Evolutionary conservation across 2,797 vertebrate genomes (phyloP), one percentile per base, ranked within the genome.

Genomic region (Lithobates pipiens): DNA sequence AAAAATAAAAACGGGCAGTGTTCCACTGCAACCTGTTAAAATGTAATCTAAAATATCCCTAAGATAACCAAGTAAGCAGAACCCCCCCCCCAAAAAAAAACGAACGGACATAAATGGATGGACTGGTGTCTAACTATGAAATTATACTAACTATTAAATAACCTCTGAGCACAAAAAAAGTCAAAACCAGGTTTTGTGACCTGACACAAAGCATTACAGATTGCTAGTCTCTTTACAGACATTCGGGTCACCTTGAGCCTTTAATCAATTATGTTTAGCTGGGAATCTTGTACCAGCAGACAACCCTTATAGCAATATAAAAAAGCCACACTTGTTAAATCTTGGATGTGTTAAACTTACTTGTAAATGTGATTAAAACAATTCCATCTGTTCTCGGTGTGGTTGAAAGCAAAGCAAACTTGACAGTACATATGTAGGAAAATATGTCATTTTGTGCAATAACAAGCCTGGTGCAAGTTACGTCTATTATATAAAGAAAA

Each of bases 381-480:
- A 29, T 61, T 65, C 71, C 69, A 74, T 82, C 71, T 82, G 80
- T 65, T 82, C 21, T 39, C 57, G 3, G 80, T 23, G 32, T 42
- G 42, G 27, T n/a, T 29, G 21, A 73, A 70, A 71, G 18, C 69
- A 71, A 71, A 39, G 32, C 34, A 39, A 34, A 44, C 23, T 46
- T 71, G 34, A 36, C 46, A 61, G 32, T 21, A 80, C 68, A 61
- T 36, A 61, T 80, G 44, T 29, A 57, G 68, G 25, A 61, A 61
- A 71, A 80, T 57, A 71, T 80, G 78, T 36, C 68, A 57, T 10
- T 36, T 23, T 71, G 46, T 16, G 54, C n/a, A 70, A 54, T 5
- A 80, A 50, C 77, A 80, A 32, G 32, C 10, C 29, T 27, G 21
- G 68, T 25, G 68, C 25, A 42, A 42, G 32, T 70, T 54, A 7